Percentiles rank a stretch among this genome's conserved stretches.
phyloP scores from a whole-genome alignment of 53 echinoderm and acorn worm genomes.

The Echinarachnius parma region DNA sequence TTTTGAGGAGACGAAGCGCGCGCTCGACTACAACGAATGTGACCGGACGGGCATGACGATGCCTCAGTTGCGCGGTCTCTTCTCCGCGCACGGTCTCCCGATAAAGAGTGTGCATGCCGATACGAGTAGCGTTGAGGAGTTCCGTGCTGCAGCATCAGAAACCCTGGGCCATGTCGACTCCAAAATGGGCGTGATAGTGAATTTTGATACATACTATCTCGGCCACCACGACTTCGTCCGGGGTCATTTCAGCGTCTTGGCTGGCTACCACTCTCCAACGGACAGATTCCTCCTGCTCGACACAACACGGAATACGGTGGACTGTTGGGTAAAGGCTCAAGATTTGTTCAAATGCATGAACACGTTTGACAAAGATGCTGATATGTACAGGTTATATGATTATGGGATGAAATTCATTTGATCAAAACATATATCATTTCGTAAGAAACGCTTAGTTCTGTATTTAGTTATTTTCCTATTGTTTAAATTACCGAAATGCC shows the following conservation, averaged over 20 bases:
- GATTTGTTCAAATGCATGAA: constrained; percentile 62
- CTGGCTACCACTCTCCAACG: constrained; percentile 51
- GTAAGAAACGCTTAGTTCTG: too few species aligned
- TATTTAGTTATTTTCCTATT: too few species aligned
- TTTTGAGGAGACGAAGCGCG: constrained; percentile 42
- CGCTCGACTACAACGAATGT: constrained; percentile 25
- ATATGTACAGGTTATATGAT: constrained; percentile 60
- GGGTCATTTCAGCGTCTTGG: constrained; percentile 78
- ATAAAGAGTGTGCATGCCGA: constrained; percentile 28
- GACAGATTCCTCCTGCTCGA: constrained; percentile 66
- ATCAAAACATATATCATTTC: too few species aligned
- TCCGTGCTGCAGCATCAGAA: constrained; percentile 37
- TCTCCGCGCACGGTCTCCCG: constrained; percentile 33
- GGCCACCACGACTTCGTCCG: constrained; percentile 40
- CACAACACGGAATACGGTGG: constrained; percentile 52
- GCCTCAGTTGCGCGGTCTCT: constrained; percentile 33
- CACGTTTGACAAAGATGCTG: constrained; percentile 56
- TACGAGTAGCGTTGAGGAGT: constrained; percentile 52
- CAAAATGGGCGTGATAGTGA: constrained; percentile 49
- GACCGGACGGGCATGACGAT: constrained; percentile 43
- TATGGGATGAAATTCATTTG: too few species aligned
- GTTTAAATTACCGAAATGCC: too few species aligned
- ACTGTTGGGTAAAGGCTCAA: constrained; percentile 57
- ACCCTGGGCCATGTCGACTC: constrained; percentile 44
- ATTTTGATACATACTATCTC: constrained; percentile 47